Conservation (phyloP, 2,888 invertebrate species). For the Hanleya hanleyi region DNA sequence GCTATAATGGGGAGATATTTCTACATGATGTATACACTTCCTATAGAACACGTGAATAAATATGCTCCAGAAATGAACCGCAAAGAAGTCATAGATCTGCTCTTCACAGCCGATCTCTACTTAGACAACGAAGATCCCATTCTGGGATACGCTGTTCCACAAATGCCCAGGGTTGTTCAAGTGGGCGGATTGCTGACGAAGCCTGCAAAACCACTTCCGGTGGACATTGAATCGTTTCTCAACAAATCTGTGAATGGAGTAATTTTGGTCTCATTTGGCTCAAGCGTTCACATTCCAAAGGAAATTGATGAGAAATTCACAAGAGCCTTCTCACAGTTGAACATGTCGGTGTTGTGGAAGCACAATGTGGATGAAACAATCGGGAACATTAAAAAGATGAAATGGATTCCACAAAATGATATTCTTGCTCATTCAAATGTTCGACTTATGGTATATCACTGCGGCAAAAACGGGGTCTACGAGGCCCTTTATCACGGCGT, state of each 20-base stretch:
- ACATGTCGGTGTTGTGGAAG: background rate
- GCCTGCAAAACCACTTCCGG: background rate
- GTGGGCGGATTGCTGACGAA: background rate
- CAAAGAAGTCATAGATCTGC: background rate
- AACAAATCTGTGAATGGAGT: background rate
- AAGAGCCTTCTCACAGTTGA: background rate
- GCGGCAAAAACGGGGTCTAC: background rate
- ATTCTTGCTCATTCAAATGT: background rate
- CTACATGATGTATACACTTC: background rate
- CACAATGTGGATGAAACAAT: background rate
- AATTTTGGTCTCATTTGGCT: background rate
- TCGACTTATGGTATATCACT: background rate
- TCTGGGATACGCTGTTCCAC: background rate
- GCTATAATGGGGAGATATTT: background rate
- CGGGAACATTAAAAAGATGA: background rate
- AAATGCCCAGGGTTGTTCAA: background rate
- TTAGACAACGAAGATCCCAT: background rate
- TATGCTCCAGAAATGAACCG: background rate
- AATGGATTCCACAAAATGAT: background rate
- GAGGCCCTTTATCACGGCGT: background rate
- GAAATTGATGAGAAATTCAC: background rate
- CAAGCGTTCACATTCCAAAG: background rate
- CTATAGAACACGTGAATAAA: background rate
- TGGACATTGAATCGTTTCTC: background rate
- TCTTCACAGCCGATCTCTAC: background rate